phyloP scores from a whole-genome alignment of 2,113 vertebrate species.

The Hyla sarda region DNA sequence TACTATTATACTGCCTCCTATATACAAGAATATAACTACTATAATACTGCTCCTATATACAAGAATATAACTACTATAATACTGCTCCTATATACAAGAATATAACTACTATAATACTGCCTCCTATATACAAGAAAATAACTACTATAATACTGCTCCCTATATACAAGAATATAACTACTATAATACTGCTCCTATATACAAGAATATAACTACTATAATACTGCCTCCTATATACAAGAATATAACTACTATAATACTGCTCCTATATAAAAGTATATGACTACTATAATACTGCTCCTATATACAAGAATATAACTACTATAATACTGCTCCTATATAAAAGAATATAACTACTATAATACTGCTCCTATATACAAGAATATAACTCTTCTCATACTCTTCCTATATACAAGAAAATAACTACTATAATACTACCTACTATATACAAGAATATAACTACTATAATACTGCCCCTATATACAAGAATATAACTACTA shows the following conservation, averaged over 20 bases:
- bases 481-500: neutral
- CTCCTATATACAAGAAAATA: neutral
- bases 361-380: neutral
- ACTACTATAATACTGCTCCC: neutral
- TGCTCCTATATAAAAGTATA: neutral
- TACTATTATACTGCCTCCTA: no score
- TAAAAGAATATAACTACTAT: no score
- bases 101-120: neutral
- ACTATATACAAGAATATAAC: neutral
- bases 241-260: conserved; percentile 1
- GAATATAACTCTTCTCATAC: neutral
- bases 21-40: no score
- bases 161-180: neutral
- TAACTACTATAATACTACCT: neutral
- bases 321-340: neutral
- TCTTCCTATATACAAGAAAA: neutral
- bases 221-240: neutral
- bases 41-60: no score
- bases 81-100: no score
- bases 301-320: neutral
- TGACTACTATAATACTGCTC: neutral
- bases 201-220: neutral
- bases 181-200: neutral
- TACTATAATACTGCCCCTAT: neutral
- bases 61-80: no score